phyloP scores from a whole-genome alignment of 2,797 vertebrate species.

The Pristis pectinata region DNA sequence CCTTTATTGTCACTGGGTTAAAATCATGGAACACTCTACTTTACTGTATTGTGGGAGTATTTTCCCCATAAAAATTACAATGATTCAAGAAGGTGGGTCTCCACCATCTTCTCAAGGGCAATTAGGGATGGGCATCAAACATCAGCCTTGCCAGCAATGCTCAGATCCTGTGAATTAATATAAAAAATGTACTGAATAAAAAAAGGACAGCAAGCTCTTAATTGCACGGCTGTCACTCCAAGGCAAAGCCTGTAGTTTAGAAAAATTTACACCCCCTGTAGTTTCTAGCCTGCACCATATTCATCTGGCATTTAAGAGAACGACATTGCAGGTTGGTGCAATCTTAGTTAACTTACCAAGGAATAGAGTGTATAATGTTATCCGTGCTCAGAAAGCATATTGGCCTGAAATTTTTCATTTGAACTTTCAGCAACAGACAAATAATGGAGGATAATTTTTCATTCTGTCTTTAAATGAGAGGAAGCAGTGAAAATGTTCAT shows the following conservation, averaged over 20 bases:
- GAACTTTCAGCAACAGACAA: slow-evolving; percentile 48
- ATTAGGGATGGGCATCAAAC: no score
- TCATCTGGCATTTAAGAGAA: slow-evolving; percentile 56
- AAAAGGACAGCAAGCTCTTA: slow-evolving; percentile 51
- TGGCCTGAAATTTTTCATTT: slow-evolving; percentile 50
- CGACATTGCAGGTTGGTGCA: slow-evolving; percentile 47
- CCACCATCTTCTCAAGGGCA: no score
- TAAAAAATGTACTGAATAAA: slow-evolving; percentile 44
- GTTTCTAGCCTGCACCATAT: slow-evolving; percentile 56
- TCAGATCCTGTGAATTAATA: no score
- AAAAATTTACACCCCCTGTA: slow-evolving; percentile 60
- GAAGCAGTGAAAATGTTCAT: slow-evolving; percentile 52
- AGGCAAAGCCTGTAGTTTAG: slow-evolving; percentile 60
- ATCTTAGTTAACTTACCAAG: slow-evolving; percentile 48
- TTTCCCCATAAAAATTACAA: no score
- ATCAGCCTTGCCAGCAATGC: no score
- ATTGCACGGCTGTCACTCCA: slow-evolving; percentile 56
- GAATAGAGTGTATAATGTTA: slow-evolving; percentile 40
- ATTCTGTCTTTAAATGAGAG: slow-evolving; percentile 55
- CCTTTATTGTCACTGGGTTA: no score
- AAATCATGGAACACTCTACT: no score
- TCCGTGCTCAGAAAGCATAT: slow-evolving; percentile 39
- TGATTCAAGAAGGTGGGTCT: no score
- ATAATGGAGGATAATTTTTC: slow-evolving; percentile 53
- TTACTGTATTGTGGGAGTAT: no score